phyloP scores from a whole-genome alignment of 2,113 vertebrate species.

The Tychaedon coryphoeus region DNA sequence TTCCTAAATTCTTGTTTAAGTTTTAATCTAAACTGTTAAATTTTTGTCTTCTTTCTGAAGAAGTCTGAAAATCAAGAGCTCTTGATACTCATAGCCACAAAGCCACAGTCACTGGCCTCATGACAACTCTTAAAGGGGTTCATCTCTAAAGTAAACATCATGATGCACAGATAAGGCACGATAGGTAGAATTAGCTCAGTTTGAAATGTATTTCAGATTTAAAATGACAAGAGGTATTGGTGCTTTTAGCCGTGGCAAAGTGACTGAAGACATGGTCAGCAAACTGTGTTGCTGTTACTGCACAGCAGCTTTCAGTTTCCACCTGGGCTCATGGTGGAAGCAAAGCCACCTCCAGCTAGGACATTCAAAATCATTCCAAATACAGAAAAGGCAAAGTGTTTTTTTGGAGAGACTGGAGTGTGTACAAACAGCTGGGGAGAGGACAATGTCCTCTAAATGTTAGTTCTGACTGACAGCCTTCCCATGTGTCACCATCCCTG shows the following conservation, averaged over 20 bases:
- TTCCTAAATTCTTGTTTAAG: background rate
- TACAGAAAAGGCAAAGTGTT: background rate
- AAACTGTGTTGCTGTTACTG: background rate
- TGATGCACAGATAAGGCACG: background rate
- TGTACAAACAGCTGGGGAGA: background rate
- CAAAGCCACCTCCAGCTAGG: background rate
- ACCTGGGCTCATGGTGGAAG: background rate
- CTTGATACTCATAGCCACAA: background rate
- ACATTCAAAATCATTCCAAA: background rate
- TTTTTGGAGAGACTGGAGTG: rapidly evolving
- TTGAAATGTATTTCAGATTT: background rate
- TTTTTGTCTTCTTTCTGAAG: background rate
- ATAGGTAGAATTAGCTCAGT: background rate
- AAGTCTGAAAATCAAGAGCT: background rate
- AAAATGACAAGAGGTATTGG: background rate
- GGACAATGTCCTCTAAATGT: background rate
- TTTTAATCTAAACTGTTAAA: background rate
- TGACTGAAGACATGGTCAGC: background rate
- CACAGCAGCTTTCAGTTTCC: background rate
- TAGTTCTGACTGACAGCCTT: background rate
- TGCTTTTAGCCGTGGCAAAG: background rate
- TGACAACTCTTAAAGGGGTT: background rate
- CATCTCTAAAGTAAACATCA: background rate
- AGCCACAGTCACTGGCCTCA: rapidly evolving
- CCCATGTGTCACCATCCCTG: no score